phyloP scores from a whole-genome alignment of 2,797 vertebrate genomes.

The Xyrichtys novacula region DNA sequence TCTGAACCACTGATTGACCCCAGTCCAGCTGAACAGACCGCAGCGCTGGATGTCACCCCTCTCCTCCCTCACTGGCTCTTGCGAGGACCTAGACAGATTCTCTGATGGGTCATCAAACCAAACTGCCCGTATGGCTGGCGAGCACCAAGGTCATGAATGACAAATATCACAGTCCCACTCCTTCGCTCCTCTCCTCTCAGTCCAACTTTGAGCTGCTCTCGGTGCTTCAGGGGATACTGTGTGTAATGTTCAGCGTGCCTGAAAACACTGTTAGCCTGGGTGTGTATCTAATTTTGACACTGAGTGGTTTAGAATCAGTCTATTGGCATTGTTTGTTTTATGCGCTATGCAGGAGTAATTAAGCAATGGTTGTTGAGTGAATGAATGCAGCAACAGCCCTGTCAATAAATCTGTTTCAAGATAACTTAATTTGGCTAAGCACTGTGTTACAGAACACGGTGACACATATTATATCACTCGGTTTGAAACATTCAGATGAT shows the following conservation, averaged over 20 bases:
- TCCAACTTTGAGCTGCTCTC: slow-evolving; percentile 23
- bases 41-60: slow-evolving; percentile 68
- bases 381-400: slow-evolving; percentile 72
- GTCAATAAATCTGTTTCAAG: slow-evolving; percentile 85
- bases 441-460: slow-evolving; percentile 78
- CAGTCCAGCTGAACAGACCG: slow-evolving; percentile 77
- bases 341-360: slow-evolving; percentile 79
- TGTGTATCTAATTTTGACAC: slow-evolving; percentile 72
- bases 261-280: slow-evolving; percentile 45
- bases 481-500: slow-evolving; percentile 84
- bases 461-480: slow-evolving; percentile 82
- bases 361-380: slow-evolving; percentile 80
- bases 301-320: slow-evolving; percentile 76
- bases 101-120: slow-evolving; percentile 83
- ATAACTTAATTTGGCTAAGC: slow-evolving; percentile 84
- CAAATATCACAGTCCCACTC: slow-evolving; percentile 60
- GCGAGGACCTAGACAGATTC: slow-evolving; percentile 63
- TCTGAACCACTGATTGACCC: slow-evolving; percentile 72
- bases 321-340: slow-evolving; percentile 79
- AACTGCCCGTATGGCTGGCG: slow-evolving; percentile 58
- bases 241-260: slow-evolving; percentile 34
- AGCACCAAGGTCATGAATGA: slow-evolving; percentile 71
- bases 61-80: slow-evolving; percentile 63
- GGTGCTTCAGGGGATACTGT: slow-evolving; percentile 34
- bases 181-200: slow-evolving; percentile 35